Conservation (phyloP, 2,113 vertebrate genomes). For the Sorex araneus region DNA sequence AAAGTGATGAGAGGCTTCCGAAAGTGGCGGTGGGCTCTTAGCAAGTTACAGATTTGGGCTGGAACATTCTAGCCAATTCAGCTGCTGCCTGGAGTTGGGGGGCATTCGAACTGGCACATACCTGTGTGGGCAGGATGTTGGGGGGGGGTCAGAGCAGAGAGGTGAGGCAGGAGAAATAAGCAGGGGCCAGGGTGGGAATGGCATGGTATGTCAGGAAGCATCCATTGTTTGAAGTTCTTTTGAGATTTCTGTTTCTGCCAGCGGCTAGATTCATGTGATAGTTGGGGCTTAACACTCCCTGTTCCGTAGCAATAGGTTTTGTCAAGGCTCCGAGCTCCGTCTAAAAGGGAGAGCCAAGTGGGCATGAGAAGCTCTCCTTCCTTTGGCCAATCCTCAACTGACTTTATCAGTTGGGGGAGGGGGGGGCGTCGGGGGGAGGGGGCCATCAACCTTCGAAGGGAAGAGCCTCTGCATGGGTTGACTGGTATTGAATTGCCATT, state of each 20-base stretch:
- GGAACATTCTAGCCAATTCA: not conserved
- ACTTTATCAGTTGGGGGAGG: slow-evolving; percentile 52
- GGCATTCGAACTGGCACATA: accelerated
- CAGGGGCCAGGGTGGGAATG: not conserved
- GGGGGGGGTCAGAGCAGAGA: not conserved
- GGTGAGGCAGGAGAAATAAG: not conserved
- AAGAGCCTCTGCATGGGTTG: not conserved
- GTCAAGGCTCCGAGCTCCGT: slow-evolving; percentile 64
- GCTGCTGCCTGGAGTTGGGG: not conserved
- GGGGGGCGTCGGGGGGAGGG: not conserved
- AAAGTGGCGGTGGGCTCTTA: not conserved
- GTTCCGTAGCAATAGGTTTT: slow-evolving; percentile 79
- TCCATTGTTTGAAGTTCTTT: not conserved
- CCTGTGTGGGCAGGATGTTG: not conserved
- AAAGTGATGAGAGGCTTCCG: not conserved
- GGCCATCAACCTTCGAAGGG: not conserved
- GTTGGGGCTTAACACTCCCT: slow-evolving; percentile 53
- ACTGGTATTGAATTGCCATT: not conserved
- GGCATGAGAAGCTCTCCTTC: slow-evolving; percentile 59
- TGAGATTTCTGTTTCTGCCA: slow-evolving; percentile 21
- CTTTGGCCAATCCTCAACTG: not conserved
- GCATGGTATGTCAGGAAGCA: not conserved
- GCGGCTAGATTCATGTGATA: slow-evolving; percentile 55
- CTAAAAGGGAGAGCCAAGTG: slow-evolving; percentile 55
- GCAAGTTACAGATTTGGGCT: not conserved